A percentile compares a stretch with the other conserved stretches of the same genome.
Conservation (phyloP, 1,140 invertebrate species). For the Trissolcus basalis region DNA sequence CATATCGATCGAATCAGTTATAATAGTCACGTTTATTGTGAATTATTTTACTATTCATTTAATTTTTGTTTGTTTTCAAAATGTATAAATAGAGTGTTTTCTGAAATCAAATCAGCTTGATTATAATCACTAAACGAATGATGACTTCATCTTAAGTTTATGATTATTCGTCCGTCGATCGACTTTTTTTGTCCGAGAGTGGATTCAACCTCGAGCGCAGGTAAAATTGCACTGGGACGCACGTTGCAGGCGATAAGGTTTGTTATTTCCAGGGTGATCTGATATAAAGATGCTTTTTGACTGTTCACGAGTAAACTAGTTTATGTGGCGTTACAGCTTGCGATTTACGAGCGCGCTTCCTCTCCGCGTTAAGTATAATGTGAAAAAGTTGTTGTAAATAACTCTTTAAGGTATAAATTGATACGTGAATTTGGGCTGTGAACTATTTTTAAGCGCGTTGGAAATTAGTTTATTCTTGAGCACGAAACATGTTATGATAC, state of each 20-base stretch:
- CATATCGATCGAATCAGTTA: conserved; percentile 18
- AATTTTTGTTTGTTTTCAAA: no score
- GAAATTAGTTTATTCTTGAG: conserved; percentile 21
- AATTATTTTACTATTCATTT: no score
- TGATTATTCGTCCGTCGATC: conserved; percentile 45
- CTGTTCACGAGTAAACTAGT: conserved; percentile 29
- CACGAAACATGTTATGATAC: conserved; percentile 18
- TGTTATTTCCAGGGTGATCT: conserved; percentile 46
- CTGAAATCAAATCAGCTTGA: no score
- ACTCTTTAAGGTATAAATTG: background rate
- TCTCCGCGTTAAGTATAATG: background rate
- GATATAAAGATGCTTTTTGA: conserved; percentile 54
- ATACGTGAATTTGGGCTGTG: background rate
- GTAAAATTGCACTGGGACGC: conserved; percentile 39
- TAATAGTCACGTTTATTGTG: no score
- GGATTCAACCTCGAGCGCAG: no score
- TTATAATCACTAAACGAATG: conserved; percentile 48
- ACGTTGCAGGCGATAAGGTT: conserved; percentile 52
- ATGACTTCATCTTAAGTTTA: conserved; percentile 43
- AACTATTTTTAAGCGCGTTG: background rate
- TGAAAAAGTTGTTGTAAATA: conserved; percentile 1
- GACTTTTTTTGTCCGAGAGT: conserved; percentile 33
- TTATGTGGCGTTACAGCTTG: conserved; percentile 20
- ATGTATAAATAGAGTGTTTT: no score
- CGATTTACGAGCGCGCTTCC: conserved; percentile 37